phyloP scores from a whole-genome alignment of 2,797 vertebrate species.

The Pangasius krempfi region DNA sequence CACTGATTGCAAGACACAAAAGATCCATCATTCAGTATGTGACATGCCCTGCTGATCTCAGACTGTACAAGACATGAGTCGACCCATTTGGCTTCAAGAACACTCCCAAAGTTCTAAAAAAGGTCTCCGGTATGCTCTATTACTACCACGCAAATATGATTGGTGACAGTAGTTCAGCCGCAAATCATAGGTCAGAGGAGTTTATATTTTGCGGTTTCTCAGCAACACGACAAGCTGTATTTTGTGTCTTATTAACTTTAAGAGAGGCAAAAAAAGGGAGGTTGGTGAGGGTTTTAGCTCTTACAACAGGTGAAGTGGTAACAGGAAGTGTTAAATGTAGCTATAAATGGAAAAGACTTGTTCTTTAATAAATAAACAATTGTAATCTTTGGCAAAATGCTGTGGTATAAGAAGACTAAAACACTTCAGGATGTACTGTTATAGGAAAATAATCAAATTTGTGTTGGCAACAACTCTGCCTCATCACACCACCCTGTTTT shows the following conservation, averaged over 20 bases:
- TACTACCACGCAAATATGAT: neutral
- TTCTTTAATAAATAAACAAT: too few relatives aligned
- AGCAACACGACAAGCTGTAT: neutral
- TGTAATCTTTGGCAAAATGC: neutral
- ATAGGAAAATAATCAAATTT: neutral
- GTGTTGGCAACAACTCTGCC: neutral
- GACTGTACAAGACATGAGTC: neutral
- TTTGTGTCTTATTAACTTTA: neutral
- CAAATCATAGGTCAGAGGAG: neutral
- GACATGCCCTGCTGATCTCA: slow-evolving; percentile 28
- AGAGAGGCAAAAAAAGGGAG: neutral
- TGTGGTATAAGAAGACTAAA: neutral
- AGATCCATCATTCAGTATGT: slow-evolving; percentile 5
- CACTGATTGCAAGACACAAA: slow-evolving; percentile 18
- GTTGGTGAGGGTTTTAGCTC: neutral
- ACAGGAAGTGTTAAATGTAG: neutral
- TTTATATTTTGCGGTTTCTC: neutral
- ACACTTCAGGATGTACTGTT: neutral
- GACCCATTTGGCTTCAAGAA: neutral
- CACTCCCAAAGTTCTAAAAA: neutral
- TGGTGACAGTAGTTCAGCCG: neutral
- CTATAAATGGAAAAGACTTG: neutral
- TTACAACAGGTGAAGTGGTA: neutral
- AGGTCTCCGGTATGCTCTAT: neutral
- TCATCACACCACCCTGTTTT: neutral